A percentile compares a stretch with the other conserved stretches of the same genome.
phyloP scores from a whole-genome alignment of 2,888 invertebrate genomes.

The Drosophila koepferae region DNA sequence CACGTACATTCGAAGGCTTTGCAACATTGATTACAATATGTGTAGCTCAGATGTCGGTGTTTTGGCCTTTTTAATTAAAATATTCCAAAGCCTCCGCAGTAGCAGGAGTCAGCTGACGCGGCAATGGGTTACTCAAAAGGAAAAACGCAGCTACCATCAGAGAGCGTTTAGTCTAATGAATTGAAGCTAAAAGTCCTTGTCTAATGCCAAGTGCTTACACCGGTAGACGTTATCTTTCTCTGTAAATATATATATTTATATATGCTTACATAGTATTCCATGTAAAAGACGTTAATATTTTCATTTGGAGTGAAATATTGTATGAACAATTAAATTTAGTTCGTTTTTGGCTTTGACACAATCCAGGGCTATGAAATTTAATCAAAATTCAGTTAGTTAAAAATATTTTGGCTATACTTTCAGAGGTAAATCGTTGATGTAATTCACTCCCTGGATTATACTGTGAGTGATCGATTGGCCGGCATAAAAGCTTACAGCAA shows the following conservation, averaged over 20 bases:
- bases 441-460: not conserved
- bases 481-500: not conserved
- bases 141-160: not conserved
- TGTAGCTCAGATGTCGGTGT: slow-evolving; percentile 11
- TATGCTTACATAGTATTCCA: not conserved
- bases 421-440: not conserved
- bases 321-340: not conserved
- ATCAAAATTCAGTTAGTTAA: not conserved
- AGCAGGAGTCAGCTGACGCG: slow-evolving; percentile 1
- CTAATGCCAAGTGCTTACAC: not conserved
- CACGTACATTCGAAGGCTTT: slow-evolving; percentile 51
- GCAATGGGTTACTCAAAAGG: not conserved
- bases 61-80: slow-evolving; percentile 56
- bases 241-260: not conserved
- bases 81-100: slow-evolving; percentile 5
- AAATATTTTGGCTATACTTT: not conserved
- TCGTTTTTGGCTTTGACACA: not conserved
- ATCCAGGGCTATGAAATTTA: not conserved
- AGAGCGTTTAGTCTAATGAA: not conserved
- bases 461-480: not conserved
- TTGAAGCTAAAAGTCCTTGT: not conserved
- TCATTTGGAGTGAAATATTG: not conserved
- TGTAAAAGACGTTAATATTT: slow-evolving; percentile 3
- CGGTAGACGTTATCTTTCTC: not conserved
- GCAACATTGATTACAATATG: slow-evolving; percentile 27